Evolutionary conservation across 2,888 invertebrate species (phyloP), one percentile per base, ranked within the genome.

Genomic region (Stenichneumon culpator): DNA sequence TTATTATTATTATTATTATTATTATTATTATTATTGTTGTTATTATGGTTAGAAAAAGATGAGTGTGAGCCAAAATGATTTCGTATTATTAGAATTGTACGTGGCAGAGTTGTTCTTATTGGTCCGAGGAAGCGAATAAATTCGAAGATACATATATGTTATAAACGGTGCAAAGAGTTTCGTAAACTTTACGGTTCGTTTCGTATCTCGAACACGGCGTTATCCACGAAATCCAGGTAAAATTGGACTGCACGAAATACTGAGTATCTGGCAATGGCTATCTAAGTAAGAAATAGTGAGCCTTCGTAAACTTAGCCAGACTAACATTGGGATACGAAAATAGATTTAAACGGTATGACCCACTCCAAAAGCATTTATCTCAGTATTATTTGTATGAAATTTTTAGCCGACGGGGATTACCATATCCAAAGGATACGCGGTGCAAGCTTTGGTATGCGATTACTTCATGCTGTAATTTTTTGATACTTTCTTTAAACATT

Each of bases 281-380:
- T 79, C 65, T 47, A 81, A 78, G 63, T 89, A 82, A 88, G 90
- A 91, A 92, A 91, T 90, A 89, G 87, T 89, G 87, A 88, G 89
- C 88, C 50, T 89, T 90, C 83, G 90, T 86, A 88, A 86, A 88
- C 89, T 89, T 86, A 87, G 91, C 88, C 90, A 90, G 91, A 90
- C 89, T 90, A 88, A 88, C 90, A 90, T 91, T 88, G 86, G 87
- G 85, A 89, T 90, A 91, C 90, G 89, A 93, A 93, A 93, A 93
- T 93, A 93, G 93, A 93, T 87, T 88, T 90, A 90, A 90, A 88
- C 84, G 87, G 87, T 92, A 92, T 90, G 90, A 89, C 87, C 91
- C 90, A 86, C 86, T 89, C 90, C 84, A 89, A 91, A 92, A 92
- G 90, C 91, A 91, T 91, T 89, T 90, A 87, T 90, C 88, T 86